phyloP scores from a whole-genome alignment of 2,113 vertebrate genomes.

The Murina feae region DNA sequence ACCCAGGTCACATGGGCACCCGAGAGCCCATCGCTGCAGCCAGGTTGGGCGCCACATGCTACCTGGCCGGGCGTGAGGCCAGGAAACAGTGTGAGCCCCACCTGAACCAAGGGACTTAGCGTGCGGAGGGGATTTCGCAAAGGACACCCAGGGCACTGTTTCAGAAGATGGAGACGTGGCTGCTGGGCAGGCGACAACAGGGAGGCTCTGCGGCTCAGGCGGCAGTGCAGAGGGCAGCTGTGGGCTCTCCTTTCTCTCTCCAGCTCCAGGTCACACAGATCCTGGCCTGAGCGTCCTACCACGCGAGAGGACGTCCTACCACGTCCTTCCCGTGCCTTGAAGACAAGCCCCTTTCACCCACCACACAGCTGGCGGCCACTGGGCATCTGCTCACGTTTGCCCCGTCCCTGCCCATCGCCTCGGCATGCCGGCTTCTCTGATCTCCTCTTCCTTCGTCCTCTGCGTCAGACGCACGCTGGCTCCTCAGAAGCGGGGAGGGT shows the following conservation, averaged over 20 bases:
- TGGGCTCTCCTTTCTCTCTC: background rate
- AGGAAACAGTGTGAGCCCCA: background rate
- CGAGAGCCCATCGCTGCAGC: background rate
- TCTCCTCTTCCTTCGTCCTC: background rate
- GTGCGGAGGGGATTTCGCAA: background rate
- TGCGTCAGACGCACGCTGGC: background rate
- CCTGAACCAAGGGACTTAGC: background rate
- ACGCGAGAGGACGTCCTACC: fast-evolving
- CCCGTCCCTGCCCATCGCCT: background rate
- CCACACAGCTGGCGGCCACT: background rate
- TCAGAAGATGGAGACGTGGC: background rate
- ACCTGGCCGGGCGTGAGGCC: background rate
- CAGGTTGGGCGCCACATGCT: too few relatives aligned
- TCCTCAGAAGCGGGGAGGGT: background rate
- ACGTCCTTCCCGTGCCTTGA: background rate
- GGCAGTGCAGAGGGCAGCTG: fast-evolving
- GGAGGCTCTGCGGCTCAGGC: too few relatives aligned
- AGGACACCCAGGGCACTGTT: background rate
- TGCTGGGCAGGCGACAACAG: background rate
- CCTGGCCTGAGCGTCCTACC: background rate
- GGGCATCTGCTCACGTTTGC: fast-evolving
- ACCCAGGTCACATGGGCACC: background rate
- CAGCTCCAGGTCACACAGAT: background rate
- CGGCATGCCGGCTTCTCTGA: background rate
- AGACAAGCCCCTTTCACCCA: background rate